Evolutionary conservation across 2,888 invertebrate genomes (phyloP).

Genomic region (Smittia aterrima): DNA sequence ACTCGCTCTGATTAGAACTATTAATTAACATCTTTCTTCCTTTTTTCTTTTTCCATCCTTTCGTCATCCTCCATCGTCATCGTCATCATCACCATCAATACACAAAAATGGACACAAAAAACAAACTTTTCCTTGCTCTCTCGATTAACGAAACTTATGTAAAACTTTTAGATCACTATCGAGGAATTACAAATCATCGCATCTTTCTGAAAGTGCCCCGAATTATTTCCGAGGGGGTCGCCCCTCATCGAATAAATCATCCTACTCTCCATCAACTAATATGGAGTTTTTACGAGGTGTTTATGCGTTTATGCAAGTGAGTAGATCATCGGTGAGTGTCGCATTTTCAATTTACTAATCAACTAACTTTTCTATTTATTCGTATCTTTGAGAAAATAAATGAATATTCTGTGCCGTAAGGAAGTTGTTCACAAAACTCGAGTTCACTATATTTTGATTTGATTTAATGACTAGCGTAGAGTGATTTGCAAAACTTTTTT

Average conservation of each 20-base stretch:
- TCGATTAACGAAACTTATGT: neutral
- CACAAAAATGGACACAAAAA: neutral
- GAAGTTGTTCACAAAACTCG: too few species aligned
- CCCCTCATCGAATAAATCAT: slow-evolving; percentile 33
- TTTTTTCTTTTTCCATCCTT: slow-evolving; percentile 28
- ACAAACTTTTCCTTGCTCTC: neutral
- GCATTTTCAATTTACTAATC: slow-evolving; percentile 45
- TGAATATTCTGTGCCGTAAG: neutral
- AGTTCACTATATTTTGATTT: neutral
- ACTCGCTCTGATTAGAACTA: slow-evolving; percentile 25
- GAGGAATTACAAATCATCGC: slow-evolving; percentile 37
- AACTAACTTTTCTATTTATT: slow-evolving; percentile 26
- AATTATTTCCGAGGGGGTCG: slow-evolving; percentile 38
- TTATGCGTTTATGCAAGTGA: slow-evolving; percentile 57
- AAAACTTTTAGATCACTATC: slow-evolving; percentile 26
- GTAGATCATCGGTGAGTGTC: slow-evolving; percentile 57
- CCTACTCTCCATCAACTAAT: slow-evolving; percentile 46
- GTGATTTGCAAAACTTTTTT: too few species aligned
- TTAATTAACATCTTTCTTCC: slow-evolving; percentile 37
- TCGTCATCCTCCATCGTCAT: neutral
- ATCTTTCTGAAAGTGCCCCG: slow-evolving; percentile 33
- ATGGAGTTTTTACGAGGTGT: slow-evolving; percentile 57
- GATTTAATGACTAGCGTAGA: too few species aligned
- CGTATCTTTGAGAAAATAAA: neutral
- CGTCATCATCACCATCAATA: slow-evolving; percentile 10